Conservation (phyloP, 1,140 invertebrate genomes). For the Anastrepha ludens region DNA sequence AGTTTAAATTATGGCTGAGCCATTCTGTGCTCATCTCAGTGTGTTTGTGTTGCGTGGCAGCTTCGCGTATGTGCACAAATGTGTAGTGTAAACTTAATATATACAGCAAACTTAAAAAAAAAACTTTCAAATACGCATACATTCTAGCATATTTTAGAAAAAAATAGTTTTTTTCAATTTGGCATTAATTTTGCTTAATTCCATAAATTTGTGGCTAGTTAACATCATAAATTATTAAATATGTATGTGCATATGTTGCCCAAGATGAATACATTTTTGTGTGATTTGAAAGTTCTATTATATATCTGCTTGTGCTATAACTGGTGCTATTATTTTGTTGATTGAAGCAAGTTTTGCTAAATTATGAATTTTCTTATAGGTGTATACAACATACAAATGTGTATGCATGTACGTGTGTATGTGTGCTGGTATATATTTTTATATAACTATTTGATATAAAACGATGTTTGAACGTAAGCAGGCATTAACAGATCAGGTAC, state of each 20-base stretch:
- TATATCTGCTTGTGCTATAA: neutral
- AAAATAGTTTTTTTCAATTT: neutral
- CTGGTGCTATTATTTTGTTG: slow-evolving; percentile 14
- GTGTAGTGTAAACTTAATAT: neutral
- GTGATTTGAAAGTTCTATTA: too few relatives aligned
- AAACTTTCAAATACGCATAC: too few relatives aligned
- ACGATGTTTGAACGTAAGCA: too few relatives aligned
- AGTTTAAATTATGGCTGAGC: neutral
- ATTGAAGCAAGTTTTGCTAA: neutral
- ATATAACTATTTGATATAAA: too few relatives aligned
- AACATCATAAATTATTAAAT: neutral
- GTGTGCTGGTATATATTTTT: too few relatives aligned
- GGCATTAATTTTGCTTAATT: neutral
- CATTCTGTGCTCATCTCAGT: neutral
- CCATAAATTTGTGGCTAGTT: neutral
- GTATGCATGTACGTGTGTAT: too few relatives aligned
- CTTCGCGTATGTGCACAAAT: neutral
- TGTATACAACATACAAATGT: neutral
- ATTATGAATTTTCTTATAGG: neutral
- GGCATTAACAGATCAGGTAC: too few relatives aligned
- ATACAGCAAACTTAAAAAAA: neutral
- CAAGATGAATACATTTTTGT: neutral
- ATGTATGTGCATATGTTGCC: neutral
- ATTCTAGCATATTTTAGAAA: neutral
- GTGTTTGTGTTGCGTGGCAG: neutral